Conservation (phyloP, 2,113 vertebrate genomes). For the Macrotus californicus region DNA sequence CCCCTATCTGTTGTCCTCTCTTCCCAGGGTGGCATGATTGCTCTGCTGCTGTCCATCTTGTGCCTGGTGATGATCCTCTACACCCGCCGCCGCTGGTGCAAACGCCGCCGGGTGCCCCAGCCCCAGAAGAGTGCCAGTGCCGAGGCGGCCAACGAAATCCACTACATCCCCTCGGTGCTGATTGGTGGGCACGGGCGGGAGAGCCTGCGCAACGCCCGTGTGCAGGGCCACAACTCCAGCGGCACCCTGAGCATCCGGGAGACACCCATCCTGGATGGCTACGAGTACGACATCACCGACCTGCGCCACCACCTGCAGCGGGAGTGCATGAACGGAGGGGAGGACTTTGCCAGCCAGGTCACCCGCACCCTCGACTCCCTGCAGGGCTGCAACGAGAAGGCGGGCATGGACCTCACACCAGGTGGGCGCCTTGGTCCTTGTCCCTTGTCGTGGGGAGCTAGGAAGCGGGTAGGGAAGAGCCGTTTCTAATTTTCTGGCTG, state of each 20-base stretch:
- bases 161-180: slow-evolving; percentile 98
- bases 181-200: slow-evolving; percentile 96
- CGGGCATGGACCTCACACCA: slow-evolving; percentile 93
- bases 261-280: slow-evolving; percentile 97
- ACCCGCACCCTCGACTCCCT: slow-evolving; percentile 96
- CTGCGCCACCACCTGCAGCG: slow-evolving; percentile 96
- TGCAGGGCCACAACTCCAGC: slow-evolving; percentile 95
- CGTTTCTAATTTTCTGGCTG: not conserved
- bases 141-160: slow-evolving; percentile 97
- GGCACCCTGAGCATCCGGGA: slow-evolving; percentile 97
- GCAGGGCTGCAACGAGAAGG: slow-evolving; percentile 96
- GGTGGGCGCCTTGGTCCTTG: slow-evolving; percentile 77
- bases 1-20: accelerated
- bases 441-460: not conserved
- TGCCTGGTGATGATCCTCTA: slow-evolving; percentile 98
- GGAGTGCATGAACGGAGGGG: slow-evolving; percentile 98
- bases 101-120: slow-evolving; percentile 95
- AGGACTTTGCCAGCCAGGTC: slow-evolving; percentile 97
- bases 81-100: slow-evolving; percentile 96
- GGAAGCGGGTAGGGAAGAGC: not conserved
- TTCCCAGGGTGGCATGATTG: slow-evolving; percentile 96
- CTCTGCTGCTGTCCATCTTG: slow-evolving; percentile 94
- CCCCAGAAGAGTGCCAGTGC: slow-evolving; percentile 98
- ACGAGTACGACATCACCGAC: slow-evolving; percentile 97
- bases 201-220: slow-evolving; percentile 93